Conservation (phyloP, 1,140 invertebrate genomes). For the Odontomachus brunneus region DNA sequence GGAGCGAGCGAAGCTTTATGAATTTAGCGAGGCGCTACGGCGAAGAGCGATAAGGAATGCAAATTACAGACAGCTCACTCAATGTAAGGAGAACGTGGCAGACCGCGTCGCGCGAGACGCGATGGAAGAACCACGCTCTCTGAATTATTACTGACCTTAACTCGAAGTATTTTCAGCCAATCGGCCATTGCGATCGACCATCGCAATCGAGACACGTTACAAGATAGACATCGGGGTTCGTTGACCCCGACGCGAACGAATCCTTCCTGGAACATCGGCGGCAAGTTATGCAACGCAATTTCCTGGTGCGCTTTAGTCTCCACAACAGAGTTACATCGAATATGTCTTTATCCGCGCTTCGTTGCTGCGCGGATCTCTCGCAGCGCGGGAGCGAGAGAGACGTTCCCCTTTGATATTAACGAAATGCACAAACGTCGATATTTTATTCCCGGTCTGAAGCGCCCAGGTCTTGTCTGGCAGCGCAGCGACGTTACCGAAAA, state of each 20-base stretch:
- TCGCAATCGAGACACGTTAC: conserved; percentile 6
- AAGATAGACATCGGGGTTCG: background rate
- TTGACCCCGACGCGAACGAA: conserved; percentile 13
- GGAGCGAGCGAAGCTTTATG: background rate
- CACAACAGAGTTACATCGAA: too few species aligned
- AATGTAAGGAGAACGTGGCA: background rate
- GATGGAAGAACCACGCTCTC: background rate
- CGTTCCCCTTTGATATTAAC: too few species aligned
- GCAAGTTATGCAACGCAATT: background rate
- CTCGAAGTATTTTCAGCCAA: conserved; percentile 30
- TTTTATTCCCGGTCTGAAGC: background rate
- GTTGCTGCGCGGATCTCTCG: too few species aligned
- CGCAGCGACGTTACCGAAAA: background rate
- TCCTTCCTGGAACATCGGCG: background rate
- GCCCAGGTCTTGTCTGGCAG: background rate
- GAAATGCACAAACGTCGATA: too few species aligned
- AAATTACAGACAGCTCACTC: conserved; percentile 22
- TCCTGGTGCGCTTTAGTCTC: background rate
- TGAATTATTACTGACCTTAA: conserved; percentile 46
- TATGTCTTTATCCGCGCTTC: too few species aligned
- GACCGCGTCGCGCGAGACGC: background rate
- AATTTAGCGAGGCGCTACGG: background rate
- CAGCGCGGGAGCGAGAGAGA: too few species aligned
- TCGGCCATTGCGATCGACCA: conserved; percentile 13
- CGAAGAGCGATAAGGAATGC: conserved; percentile 16